phyloP scores from a whole-genome alignment of 2,888 invertebrate species.

The Podabrus alpinus region DNA sequence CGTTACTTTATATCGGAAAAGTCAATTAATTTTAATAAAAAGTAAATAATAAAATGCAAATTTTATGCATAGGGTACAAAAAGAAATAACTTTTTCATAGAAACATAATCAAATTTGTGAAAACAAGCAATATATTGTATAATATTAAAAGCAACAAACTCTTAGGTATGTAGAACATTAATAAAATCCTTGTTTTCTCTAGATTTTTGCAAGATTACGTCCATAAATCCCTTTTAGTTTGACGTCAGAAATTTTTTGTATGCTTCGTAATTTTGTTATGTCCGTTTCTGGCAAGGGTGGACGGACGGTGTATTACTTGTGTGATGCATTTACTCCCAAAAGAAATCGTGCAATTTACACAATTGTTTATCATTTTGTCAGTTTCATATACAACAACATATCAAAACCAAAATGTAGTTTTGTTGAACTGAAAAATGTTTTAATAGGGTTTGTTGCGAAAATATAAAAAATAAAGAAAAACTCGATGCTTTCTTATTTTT shows the following conservation, averaged over 20 bases:
- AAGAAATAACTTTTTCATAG: neutral
- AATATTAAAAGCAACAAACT: neutral
- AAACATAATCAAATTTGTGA: neutral
- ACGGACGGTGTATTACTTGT: neutral
- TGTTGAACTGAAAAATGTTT: neutral
- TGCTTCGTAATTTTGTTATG: conserved; percentile 17
- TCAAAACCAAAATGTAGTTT: neutral
- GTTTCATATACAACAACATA: conserved; percentile 8
- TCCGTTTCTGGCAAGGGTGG: conserved; percentile 9
- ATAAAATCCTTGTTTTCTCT: conserved; percentile 20
- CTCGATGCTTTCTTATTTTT: neutral
- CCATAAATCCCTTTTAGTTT: conserved; percentile 24
- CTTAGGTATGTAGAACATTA: conserved; percentile 17
- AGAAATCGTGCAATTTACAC: conserved; percentile 20
- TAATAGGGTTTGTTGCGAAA: neutral
- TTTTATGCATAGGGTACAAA: neutral
- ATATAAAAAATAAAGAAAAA: neutral
- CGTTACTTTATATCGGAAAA: neutral
- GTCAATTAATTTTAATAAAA: neutral
- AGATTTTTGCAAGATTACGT: conserved; percentile 20
- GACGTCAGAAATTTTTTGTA: conserved; percentile 21
- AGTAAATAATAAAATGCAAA: neutral
- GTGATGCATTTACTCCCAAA: neutral
- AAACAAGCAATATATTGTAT: neutral
- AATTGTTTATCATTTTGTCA: conserved; percentile 21